Evolutionary conservation across 2,113 vertebrate genomes (phyloP).

Genomic region (Grantiella picta): DNA sequence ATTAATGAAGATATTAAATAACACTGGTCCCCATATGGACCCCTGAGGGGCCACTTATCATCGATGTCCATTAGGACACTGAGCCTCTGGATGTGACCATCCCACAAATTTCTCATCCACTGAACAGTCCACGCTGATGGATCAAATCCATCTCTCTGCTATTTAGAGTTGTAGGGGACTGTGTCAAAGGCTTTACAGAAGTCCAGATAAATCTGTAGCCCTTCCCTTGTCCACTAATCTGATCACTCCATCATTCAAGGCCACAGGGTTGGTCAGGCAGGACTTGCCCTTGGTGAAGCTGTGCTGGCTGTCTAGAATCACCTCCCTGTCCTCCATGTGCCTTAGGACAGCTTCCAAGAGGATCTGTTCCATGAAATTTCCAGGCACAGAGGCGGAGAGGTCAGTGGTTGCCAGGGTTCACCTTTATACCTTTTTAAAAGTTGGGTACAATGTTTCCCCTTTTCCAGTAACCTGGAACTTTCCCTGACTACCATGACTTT

Average conservation of each 20-base stretch:
- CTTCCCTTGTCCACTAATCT: background rate
- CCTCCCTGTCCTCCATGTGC: background rate
- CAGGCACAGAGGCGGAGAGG: background rate
- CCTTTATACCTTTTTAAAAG: background rate
- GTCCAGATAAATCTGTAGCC: background rate
- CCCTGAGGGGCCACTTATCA: background rate
- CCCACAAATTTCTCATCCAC: background rate
- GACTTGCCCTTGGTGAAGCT: background rate
- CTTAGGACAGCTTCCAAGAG: background rate
- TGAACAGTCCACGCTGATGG: background rate
- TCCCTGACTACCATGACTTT: background rate
- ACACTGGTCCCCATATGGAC: background rate
- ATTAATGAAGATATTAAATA: background rate
- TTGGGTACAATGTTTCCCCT: background rate
- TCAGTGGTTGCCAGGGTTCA: background rate
- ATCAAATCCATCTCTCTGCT: background rate
- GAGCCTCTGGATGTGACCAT: background rate
- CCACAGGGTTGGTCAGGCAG: background rate
- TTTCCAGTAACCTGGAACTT: background rate
- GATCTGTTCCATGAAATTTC: background rate
- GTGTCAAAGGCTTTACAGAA: background rate
- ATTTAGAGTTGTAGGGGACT: accelerated
- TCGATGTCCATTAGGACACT: background rate
- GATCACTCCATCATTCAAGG: background rate
- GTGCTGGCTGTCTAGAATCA: background rate